Conservation (phyloP, 2,113 vertebrate genomes). For the Corydoras maculifer region DNA sequence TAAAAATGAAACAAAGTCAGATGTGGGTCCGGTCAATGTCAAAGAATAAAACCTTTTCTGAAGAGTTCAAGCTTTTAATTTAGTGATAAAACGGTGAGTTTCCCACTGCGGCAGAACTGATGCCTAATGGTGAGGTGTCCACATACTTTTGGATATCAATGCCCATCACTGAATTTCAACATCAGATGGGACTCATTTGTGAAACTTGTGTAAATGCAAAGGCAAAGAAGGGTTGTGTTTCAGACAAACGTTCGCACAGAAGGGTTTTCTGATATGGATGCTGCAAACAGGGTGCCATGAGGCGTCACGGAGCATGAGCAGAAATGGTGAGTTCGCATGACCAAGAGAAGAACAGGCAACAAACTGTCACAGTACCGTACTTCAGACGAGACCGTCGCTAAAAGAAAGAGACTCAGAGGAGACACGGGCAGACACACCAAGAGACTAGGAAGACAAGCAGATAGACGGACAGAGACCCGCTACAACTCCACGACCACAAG, state of each 20-base stretch:
- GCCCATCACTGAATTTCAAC: too few species aligned
- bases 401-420: slow-evolving; percentile 38
- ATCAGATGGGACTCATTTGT: neutral
- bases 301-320: slow-evolving; percentile 58
- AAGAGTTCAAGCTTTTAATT: too few species aligned
- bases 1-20: too few species aligned
- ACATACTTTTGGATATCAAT: too few species aligned
- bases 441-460: slow-evolving; percentile 50
- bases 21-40: too few species aligned
- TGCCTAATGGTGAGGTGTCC: too few species aligned
- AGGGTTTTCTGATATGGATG: slow-evolving; percentile 10
- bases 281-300: slow-evolving; percentile 25
- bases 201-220: slow-evolving; percentile 21
- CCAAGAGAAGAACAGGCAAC: slow-evolving; percentile 49
- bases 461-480: slow-evolving; percentile 68
- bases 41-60: too few species aligned
- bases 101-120: too few species aligned
- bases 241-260: slow-evolving; percentile 1
- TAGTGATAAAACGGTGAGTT: too few species aligned
- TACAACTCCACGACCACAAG: slow-evolving; percentile 69
- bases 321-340: slow-evolving; percentile 43
- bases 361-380: slow-evolving; percentile 65
- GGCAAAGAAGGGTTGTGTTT: neutral
- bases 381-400: slow-evolving; percentile 59
- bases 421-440: slow-evolving; percentile 39